Percentiles rank a stretch among this genome's conserved stretches.
Evolutionary conservation across 2,888 invertebrate genomes (phyloP).

Genomic region (Andrena marginata): DNA sequence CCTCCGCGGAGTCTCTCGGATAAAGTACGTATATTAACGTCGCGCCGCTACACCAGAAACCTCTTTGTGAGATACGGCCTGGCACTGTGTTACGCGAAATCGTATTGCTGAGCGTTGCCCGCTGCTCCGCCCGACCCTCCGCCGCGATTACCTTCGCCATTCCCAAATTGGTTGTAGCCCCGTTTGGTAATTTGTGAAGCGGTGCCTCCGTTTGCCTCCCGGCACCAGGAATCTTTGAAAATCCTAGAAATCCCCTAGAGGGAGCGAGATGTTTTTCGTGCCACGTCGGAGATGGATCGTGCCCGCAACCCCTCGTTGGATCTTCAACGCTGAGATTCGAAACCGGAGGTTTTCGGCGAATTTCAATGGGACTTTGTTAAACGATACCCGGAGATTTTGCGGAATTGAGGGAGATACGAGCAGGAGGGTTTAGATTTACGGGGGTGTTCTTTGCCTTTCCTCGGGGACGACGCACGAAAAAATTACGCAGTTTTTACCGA

Average conservation of each 20-base stretch:
- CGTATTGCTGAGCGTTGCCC: conserved; percentile 15
- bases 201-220: background rate
- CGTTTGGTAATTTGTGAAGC: background rate
- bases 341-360: no score
- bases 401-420: no score
- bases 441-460: no score
- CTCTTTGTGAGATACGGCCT: conserved; percentile 52
- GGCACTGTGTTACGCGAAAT: conserved; percentile 44
- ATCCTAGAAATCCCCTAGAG: background rate
- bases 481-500: no score
- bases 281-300: no score
- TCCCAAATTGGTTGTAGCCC: conserved; percentile 2
- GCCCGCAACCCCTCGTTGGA: no score
- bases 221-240: background rate
- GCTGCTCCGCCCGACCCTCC: background rate
- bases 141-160: conserved; percentile 5
- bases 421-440: no score
- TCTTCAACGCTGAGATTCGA: no score
- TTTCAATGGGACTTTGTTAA: no score
- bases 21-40: conserved; percentile 65
- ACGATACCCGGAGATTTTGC: no score
- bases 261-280: background rate
- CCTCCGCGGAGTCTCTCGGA: conserved; percentile 36
- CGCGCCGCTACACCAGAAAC: conserved; percentile 49
- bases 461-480: no score